Conservation (phyloP, 2,113 vertebrate species). For the Chaetops frenatus region DNA sequence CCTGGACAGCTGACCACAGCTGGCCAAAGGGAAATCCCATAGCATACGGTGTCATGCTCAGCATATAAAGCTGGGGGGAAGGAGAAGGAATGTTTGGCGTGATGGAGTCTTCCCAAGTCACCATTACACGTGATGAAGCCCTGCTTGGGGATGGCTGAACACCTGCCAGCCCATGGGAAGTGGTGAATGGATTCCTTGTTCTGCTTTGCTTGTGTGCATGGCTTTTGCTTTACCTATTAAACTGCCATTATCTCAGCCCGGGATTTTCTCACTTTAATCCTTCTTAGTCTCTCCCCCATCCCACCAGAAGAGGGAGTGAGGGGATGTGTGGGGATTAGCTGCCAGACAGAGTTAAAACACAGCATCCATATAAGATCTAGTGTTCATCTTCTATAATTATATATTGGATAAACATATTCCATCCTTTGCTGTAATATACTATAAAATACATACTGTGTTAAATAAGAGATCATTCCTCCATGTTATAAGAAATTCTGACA, state of each 20-base stretch:
- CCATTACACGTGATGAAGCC: rapidly evolving
- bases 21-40: neutral
- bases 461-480: neutral
- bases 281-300: neutral
- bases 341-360: neutral
- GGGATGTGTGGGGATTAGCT: neutral
- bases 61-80: neutral
- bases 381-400: neutral
- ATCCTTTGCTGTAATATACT: neutral
- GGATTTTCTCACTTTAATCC: neutral
- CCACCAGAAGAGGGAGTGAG: neutral
- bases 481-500: neutral
- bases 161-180: neutral
- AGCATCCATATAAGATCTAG: neutral
- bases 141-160: neutral
- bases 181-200: neutral
- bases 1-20: rapidly evolving
- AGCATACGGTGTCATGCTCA: rapidly evolving
- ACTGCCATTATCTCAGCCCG: neutral
- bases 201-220: neutral
- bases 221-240: neutral
- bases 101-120: neutral
- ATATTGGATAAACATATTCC: neutral
- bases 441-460: neutral
- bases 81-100: neutral